phyloP scores from a whole-genome alignment of 2,888 invertebrate genomes.

The Anoncus sp. region DNA sequence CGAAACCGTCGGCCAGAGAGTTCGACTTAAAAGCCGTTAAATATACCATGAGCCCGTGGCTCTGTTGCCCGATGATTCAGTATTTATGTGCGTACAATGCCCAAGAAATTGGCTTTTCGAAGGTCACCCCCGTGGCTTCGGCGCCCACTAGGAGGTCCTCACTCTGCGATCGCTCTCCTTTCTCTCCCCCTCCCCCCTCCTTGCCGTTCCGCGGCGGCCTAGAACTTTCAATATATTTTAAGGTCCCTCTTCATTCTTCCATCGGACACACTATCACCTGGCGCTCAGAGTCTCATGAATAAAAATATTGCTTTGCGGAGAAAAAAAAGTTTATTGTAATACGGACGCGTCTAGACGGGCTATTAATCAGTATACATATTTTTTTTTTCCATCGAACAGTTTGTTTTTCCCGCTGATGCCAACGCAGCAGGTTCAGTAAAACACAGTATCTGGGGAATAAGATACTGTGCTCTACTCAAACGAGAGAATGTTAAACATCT shows the following conservation, averaged over 20 bases:
- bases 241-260: slow-evolving; percentile 35
- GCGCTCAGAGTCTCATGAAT: slow-evolving; percentile 49
- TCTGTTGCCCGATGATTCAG: slow-evolving; percentile 75
- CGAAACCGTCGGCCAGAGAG: slow-evolving; percentile 23
- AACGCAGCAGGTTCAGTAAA: not conserved
- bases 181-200: slow-evolving; percentile 24
- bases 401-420: slow-evolving; percentile 1
- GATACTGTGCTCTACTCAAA: not conserved
- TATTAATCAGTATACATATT: slow-evolving; percentile 43
- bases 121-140: slow-evolving; percentile 72
- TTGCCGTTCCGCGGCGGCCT: slow-evolving; percentile 26
- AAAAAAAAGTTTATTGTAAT: slow-evolving; percentile 26
- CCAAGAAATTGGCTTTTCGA: slow-evolving; percentile 77
- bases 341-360: not conserved
- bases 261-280: slow-evolving; percentile 51
- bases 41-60: slow-evolving; percentile 69
- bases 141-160: slow-evolving; percentile 75
- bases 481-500: not conserved
- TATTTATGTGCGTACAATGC: slow-evolving; percentile 79
- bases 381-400: slow-evolving; percentile 15
- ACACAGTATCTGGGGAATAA: not conserved
- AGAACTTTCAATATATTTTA: slow-evolving; percentile 48
- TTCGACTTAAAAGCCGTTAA: slow-evolving; percentile 77
- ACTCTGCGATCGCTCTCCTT: slow-evolving; percentile 65
- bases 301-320: slow-evolving; percentile 38